Evolutionary conservation across 2,888 invertebrate genomes (phyloP).

Genomic region (Margaritifera margaritifera): DNA sequence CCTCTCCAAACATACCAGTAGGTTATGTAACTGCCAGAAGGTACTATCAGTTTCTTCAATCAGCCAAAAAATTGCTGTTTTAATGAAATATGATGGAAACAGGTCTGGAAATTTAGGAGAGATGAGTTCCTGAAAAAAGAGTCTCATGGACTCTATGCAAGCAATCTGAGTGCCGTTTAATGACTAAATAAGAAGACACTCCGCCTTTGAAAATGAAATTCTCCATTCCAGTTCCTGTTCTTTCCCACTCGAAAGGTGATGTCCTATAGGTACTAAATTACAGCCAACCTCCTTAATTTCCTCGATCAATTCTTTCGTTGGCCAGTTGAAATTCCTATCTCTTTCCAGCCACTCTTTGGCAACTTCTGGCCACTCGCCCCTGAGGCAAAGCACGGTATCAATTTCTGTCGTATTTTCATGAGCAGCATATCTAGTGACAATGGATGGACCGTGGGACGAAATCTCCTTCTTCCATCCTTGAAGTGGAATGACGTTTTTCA

Average conservation of each 20-base stretch:
- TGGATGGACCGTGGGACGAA: constrained; percentile 1
- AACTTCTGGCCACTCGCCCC: constrained; percentile 2
- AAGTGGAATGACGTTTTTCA: not conserved
- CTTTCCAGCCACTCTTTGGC: constrained; percentile 3
- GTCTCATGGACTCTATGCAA: constrained; percentile 5
- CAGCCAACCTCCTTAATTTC: not conserved
- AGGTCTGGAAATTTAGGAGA: constrained; percentile 6
- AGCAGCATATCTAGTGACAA: not conserved
- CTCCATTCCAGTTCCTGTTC: constrained; percentile 6
- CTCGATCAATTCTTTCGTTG: not conserved
- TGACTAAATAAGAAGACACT: constrained; percentile 5
- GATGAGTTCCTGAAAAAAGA: constrained; percentile 2
- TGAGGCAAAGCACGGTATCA: constrained; percentile 3
- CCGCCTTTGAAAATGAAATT: constrained; percentile 9
- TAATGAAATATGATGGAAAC: constrained; percentile 11
- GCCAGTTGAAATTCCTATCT: constrained; percentile 1
- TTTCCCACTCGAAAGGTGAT: constrained; percentile 1
- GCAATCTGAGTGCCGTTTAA: constrained; percentile 4
- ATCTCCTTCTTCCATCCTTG: not conserved
- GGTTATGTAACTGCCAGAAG: constrained; percentile 2
- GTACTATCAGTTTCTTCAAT: constrained; percentile 5
- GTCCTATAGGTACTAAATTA: constrained; percentile 11
- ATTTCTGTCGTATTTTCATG: not conserved
- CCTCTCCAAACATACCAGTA: not conserved
- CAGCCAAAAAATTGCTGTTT: constrained; percentile 9